Evolutionary conservation across 2,797 vertebrate genomes (phyloP).

Genomic region (Myotis planiceps): DNA sequence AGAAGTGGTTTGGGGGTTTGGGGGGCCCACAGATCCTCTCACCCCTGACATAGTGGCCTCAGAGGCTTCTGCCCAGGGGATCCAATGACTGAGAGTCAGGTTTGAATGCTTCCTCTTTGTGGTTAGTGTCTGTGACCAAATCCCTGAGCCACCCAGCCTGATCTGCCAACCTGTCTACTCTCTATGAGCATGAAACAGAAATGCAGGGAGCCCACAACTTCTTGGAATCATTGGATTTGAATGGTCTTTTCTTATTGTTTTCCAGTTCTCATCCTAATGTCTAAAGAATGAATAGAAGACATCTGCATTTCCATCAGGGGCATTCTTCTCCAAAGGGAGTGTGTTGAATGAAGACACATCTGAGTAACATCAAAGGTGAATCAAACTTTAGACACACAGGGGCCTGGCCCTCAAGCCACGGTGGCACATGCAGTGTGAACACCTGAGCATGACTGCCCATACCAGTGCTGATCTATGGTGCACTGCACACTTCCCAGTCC

Average conservation of each 20-base stretch:
- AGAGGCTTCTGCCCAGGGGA: background rate
- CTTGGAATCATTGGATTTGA: background rate
- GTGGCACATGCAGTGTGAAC: fast-evolving
- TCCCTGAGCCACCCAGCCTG: background rate
- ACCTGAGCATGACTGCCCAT: fast-evolving
- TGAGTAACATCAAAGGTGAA: background rate
- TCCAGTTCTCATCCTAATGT: background rate
- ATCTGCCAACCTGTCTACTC: background rate
- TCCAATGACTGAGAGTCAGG: background rate
- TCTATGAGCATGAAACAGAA: background rate
- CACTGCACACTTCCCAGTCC: background rate
- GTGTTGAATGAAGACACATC: background rate
- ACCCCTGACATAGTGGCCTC: background rate
- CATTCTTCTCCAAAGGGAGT: background rate
- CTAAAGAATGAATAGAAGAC: background rate
- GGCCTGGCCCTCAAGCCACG: background rate
- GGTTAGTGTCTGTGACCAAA: background rate
- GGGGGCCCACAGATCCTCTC: background rate
- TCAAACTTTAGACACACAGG: background rate
- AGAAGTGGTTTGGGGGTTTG: background rate
- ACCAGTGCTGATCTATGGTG: fast-evolving
- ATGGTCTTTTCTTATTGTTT: background rate
- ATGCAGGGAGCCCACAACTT: too few relatives aligned
- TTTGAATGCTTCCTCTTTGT: background rate
- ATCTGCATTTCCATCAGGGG: too few relatives aligned